Evolutionary conservation across 1,140 invertebrate species (phyloP).

Genomic region (Pseudomyrmex pallidus): DNA sequence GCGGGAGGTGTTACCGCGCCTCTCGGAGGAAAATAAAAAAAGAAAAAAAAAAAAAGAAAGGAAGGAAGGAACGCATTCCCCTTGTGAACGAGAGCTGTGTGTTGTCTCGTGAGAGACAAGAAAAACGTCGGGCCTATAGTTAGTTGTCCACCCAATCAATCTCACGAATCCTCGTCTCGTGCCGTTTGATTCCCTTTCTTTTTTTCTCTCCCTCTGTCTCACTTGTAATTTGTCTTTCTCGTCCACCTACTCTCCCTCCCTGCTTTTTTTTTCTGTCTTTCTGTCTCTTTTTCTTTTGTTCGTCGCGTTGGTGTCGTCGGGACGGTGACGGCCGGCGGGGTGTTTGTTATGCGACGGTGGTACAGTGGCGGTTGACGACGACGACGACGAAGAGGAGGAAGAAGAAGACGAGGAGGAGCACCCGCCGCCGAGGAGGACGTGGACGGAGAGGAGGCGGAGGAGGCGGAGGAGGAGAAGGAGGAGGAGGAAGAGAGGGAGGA

Average conservation of each 20-base stretch:
- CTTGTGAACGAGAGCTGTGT: neutral
- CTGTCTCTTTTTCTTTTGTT: conserved; percentile 5
- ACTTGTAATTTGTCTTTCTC: conserved; percentile 1
- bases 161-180: conserved; percentile 4
- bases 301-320: conserved; percentile 49
- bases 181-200: neutral
- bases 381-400: conserved; percentile 47
- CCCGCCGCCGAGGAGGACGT: conserved; percentile 52
- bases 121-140: conserved; percentile 41
- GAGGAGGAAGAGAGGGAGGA: conserved; percentile 50
- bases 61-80: conserved; percentile 20
- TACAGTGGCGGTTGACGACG: conserved; percentile 78
- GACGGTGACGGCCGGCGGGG: conserved; percentile 67
- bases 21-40: neutral
- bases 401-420: conserved; percentile 51
- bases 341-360: conserved; percentile 78
- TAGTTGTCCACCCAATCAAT: conserved; percentile 34
- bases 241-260: conserved; percentile 14
- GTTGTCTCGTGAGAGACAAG: neutral
- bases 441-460: conserved; percentile 55
- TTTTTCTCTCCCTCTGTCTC: neutral
- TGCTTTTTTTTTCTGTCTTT: conserved; percentile 21
- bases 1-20: conserved; percentile 52
- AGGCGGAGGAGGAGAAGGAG: conserved; percentile 39
- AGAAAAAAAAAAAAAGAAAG: neutral